phyloP scores from a whole-genome alignment of 2,113 vertebrate genomes.

The Baryphthengus martii region DNA sequence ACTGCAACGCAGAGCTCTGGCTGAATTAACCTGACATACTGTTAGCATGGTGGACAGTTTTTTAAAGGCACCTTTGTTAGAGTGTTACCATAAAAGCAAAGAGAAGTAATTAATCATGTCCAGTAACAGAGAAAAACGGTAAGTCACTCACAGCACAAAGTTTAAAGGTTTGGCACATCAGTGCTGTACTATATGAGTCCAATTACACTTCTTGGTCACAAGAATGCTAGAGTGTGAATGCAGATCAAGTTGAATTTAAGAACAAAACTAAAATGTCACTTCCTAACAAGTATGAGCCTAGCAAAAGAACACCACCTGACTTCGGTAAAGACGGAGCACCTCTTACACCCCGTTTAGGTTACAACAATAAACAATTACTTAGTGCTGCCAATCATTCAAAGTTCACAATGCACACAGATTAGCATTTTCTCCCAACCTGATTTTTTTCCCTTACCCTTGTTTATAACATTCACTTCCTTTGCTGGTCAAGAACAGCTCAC shows the following conservation, averaged over 20 bases:
- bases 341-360: background rate
- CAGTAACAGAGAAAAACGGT: background rate
- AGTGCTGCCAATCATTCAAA: background rate
- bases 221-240: background rate
- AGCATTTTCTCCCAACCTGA: background rate
- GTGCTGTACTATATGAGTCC: background rate
- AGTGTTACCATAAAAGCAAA: background rate
- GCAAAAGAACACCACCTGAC: background rate
- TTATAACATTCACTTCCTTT: constrained; percentile 10
- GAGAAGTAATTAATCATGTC: background rate
- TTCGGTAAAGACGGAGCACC: background rate
- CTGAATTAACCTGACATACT: background rate
- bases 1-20: background rate
- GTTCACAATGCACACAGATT: background rate
- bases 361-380: background rate
- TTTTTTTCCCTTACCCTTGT: background rate
- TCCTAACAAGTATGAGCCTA: background rate
- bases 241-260: background rate
- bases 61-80: background rate
- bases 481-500: background rate
- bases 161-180: background rate
- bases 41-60: background rate
- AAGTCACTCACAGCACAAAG: background rate
- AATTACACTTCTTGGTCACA: background rate
- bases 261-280: background rate